Percentiles rank a stretch among this genome's conserved stretches.
Conservation (phyloP, 1,140 invertebrate species). For the Periplaneta americana region DNA sequence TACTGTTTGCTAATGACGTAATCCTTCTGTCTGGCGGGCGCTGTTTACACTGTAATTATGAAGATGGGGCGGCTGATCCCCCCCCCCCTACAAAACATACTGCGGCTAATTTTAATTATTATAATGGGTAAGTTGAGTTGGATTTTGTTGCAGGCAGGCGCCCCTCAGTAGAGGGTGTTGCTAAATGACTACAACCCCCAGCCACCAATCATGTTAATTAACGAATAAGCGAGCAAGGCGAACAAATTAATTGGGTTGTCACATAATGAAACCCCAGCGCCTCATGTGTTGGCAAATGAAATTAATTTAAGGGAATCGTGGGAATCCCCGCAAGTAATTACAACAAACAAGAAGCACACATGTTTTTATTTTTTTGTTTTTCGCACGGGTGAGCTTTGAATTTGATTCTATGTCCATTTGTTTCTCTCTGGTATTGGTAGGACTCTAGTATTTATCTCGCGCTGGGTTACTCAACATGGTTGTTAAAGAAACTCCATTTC, state of each 20-base stretch:
- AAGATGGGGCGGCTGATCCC: too few relatives aligned
- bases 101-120: neutral
- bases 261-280: neutral
- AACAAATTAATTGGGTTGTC: neutral
- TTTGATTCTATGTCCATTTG: neutral
- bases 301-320: neutral
- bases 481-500: too few relatives aligned
- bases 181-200: neutral
- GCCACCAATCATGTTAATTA: neutral
- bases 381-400: neutral
- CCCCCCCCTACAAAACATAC: neutral
- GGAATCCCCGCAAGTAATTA: neutral
- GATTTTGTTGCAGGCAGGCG: neutral
- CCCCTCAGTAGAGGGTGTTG: neutral
- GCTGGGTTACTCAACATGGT: too few relatives aligned
- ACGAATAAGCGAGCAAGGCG: too few relatives aligned
- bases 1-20: too few relatives aligned
- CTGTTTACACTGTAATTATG: too few relatives aligned
- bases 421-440: neutral
- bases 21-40: too few relatives aligned
- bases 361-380: neutral
- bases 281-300: neutral
- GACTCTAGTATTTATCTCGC: too few relatives aligned
- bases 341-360: neutral
- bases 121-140: neutral